A percentile compares a stretch with the other conserved stretches of the same genome.
Evolutionary conservation across 2,113 vertebrate species (phyloP).

Genomic region (Actinemys pallida): DNA sequence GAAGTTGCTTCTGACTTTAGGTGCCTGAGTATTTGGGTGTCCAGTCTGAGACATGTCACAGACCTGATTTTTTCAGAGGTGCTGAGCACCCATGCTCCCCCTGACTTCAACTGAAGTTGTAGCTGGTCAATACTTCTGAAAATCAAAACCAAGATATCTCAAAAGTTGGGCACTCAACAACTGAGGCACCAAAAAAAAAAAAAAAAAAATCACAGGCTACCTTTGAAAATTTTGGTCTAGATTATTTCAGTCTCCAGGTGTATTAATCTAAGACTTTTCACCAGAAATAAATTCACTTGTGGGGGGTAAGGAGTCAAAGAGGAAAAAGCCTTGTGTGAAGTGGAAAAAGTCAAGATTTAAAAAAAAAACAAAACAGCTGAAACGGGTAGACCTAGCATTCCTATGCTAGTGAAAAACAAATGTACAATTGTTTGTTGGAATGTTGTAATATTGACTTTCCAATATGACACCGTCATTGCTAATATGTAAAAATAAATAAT

Average conservation of each 20-base stretch:
- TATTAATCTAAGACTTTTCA: not conserved
- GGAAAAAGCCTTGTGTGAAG: not conserved
- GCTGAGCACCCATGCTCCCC: not conserved
- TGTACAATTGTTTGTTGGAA: not conserved
- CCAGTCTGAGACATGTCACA: not conserved
- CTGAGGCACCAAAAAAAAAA: not conserved
- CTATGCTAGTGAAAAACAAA: not conserved
- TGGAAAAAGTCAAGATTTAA: not conserved
- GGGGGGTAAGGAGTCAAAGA: not conserved
- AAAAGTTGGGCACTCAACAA: not conserved
- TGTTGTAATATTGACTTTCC: not conserved
- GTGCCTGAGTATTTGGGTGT: not conserved
- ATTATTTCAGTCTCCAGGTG: not conserved
- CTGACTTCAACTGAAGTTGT: not conserved
- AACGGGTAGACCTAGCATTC: not conserved
- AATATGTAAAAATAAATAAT: constrained; percentile 10
- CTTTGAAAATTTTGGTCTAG: not conserved
- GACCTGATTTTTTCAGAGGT: not conserved
- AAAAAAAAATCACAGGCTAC: not conserved
- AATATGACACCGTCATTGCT: not conserved
- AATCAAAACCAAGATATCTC: not conserved
- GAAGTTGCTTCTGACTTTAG: not conserved
- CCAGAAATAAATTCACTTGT: not conserved
- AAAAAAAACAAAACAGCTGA: not conserved
- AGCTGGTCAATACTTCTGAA: not conserved